These are phyloP conservation scores for Agapostemon virescens DNA, from an alignment of 2,888 invertebrate species.

Conservation along the genomic window DNA sequence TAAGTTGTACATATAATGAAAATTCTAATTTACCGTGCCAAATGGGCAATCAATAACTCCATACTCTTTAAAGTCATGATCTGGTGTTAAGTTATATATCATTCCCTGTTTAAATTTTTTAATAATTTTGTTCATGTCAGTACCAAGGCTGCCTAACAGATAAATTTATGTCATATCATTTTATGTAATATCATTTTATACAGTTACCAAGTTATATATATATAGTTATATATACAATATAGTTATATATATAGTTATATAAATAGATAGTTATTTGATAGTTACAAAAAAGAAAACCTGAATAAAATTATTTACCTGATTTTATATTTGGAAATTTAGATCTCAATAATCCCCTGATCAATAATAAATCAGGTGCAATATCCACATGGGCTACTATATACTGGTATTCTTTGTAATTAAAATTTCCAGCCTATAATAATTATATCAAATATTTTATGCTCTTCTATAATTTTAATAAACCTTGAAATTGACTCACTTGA, in stretches of 20 bases:
- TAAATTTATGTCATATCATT: background rate
- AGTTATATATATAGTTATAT: background rate
- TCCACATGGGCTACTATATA: slow-evolving; percentile 89
- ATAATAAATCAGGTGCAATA: slow-evolving; percentile 88
- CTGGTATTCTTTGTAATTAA: slow-evolving; percentile 87
- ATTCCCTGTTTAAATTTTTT: slow-evolving; percentile 86
- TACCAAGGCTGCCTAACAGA: slow-evolving; percentile 85
- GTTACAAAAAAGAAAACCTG: background rate
- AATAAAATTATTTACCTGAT: slow-evolving; percentile 65
- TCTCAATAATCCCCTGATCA: slow-evolving; percentile 89
- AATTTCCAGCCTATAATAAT: slow-evolving; percentile 84
- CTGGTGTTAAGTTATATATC: slow-evolving; percentile 85
- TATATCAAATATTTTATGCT: background rate
- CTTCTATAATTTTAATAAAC: background rate
- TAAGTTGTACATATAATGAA: background rate
- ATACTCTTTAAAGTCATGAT: slow-evolving; percentile 87
- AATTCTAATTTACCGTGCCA: slow-evolving; percentile 84
- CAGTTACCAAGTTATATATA: background rate
- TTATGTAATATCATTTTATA: too few relatives aligned
- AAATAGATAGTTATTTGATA: slow-evolving; percentile 3
- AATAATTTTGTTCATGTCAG: slow-evolving; percentile 84
- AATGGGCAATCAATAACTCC: slow-evolving; percentile 85
- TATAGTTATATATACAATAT: too few relatives aligned
- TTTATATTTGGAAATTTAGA: slow-evolving; percentile 87
- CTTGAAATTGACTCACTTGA: slow-evolving; percentile 81